A percentile compares a stretch with the other conserved stretches of the same genome.
phyloP scores from a whole-genome alignment of 2,888 invertebrate species.

The Vanessa cardui region DNA sequence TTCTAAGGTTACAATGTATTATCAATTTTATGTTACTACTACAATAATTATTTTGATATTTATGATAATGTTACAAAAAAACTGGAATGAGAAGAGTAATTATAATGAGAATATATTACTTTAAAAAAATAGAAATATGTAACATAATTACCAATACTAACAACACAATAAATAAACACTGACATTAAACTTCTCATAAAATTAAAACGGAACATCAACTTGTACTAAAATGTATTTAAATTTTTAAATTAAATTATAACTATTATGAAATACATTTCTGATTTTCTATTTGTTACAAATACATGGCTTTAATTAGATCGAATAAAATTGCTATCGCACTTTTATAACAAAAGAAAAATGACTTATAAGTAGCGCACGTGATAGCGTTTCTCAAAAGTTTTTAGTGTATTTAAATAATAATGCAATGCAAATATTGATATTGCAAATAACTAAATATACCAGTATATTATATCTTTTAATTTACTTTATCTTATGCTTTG shows the following conservation, averaged over 20 bases:
- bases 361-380: no score
- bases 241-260: not conserved
- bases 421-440: no score
- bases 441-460: no score
- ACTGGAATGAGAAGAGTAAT: slow-evolving; percentile 27
- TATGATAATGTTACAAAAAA: slow-evolving; percentile 10
- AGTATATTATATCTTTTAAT: no score
- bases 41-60: slow-evolving; percentile 12
- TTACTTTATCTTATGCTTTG: no score
- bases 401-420: no score
- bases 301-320: no score
- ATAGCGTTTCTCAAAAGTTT: no score
- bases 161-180: slow-evolving; percentile 60
- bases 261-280: not conserved
- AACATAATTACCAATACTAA: slow-evolving; percentile 33
- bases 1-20: not conserved
- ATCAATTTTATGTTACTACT: not conserved
- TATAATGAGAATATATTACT: slow-evolving; percentile 24
- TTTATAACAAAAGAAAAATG: no score
- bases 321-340: no score
- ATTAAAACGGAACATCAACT: slow-evolving; percentile 35
- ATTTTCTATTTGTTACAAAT: not conserved
- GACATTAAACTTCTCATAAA: slow-evolving; percentile 48
- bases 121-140: slow-evolving; percentile 15
- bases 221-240: slow-evolving; percentile 21